Evolutionary conservation across 2,797 vertebrate species (phyloP).

Genomic region (Onychomys arenicola): DNA sequence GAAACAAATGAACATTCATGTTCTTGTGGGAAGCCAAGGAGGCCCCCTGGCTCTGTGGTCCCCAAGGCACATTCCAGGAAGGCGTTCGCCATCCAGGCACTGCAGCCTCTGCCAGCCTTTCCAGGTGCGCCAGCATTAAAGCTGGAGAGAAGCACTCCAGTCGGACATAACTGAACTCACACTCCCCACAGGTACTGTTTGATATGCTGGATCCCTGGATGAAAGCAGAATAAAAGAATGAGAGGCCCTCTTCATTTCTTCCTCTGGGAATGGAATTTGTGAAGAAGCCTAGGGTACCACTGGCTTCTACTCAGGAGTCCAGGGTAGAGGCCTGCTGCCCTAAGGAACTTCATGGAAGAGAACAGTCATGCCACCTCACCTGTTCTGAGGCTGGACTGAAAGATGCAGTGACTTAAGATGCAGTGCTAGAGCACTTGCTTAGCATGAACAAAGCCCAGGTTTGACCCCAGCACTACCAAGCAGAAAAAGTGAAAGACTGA

Average conservation of each 20-base stretch:
- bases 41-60: neutral
- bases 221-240: neutral
- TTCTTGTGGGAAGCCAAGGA: neutral
- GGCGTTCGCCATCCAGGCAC: neutral
- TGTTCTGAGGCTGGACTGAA: neutral
- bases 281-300: neutral
- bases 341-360: neutral
- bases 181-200: neutral
- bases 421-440: neutral
- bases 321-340: neutral
- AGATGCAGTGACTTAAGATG: neutral
- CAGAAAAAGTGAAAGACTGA: neutral
- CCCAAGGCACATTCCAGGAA: neutral
- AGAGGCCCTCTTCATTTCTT: slow-evolving; percentile 32
- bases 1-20: neutral
- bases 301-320: neutral
- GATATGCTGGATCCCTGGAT: slow-evolving; percentile 18
- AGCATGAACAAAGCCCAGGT: neutral
- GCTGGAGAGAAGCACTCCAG: slow-evolving; percentile 36
- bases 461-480: neutral
- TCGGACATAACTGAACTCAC: neutral
- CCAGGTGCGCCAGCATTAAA: slow-evolving; percentile 90
- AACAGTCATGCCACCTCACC: neutral
- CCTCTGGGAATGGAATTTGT: neutral
- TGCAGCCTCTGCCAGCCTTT: slow-evolving; percentile 87